Evolutionary conservation across 2,888 invertebrate genomes (phyloP), one percentile per base, ranked within the genome.

Genomic region (Drosophila mettleri): DNA sequence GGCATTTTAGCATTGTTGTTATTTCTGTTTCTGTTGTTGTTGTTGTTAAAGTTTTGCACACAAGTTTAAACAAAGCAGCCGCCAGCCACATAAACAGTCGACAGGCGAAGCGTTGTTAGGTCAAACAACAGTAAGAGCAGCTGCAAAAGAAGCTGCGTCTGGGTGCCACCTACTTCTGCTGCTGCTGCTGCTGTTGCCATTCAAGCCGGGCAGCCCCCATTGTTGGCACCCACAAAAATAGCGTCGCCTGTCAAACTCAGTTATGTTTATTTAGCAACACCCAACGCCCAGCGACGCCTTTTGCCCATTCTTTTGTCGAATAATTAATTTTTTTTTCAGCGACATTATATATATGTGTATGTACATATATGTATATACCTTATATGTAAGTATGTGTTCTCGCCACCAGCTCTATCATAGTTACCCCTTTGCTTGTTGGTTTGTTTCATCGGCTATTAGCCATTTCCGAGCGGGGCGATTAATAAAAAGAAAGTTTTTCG

Each of bases 21-120:
- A 60, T 69, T 77, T 63, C 22, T 49, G 51, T 38, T 36, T 16
- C n/a, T 48, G 68, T 38, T 84, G 71, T 71, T 86, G 71, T 71
- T 86, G 73, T 75, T 79, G 82, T 65, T 73, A 80, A 85, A 85
- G 88, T 85, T 85, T 85, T 78, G 75, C 84, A 83, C 88, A 86
- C 84, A 85, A 85, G 84, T 85, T 85, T 88, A 85, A 85, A 85
- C 85, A 85, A 88, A 88, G 85, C 89, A 76, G 85, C 87, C 88
- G 80, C 88, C 83, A 84, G 86, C 84, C 86, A 84, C 86, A 84
- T 84, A 84, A 86, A 84, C 88, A 83, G 83, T 84, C 86, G 83
- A 85, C 88, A 80, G 88, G 77, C 86, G 69, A 74, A 69, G 70
- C 80, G 86, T 74, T 85, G 77, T 70, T 86, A 75, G 82, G 82